Conservation (phyloP, 1,140 invertebrate genomes). For the Monomorium pharaonis region DNA sequence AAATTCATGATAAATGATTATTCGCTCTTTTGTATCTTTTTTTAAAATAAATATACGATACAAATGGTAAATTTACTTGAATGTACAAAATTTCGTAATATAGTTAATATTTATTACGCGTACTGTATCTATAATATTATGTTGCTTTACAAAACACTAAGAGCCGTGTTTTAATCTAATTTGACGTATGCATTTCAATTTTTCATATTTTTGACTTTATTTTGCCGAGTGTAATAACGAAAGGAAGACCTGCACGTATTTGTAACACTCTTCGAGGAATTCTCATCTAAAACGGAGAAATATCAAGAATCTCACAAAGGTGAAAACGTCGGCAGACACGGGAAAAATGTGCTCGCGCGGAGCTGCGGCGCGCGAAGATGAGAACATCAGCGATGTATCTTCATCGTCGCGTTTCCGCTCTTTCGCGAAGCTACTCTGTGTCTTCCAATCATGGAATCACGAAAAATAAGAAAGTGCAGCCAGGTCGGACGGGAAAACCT, state of each 20-base stretch:
- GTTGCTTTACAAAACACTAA: not conserved
- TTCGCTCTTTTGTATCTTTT: not conserved
- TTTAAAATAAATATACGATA: not conserved
- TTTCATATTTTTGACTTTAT: slow-evolving; percentile 36
- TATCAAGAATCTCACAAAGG: slow-evolving; percentile 48
- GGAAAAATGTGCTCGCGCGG: slow-evolving; percentile 36
- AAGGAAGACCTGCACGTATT: slow-evolving; percentile 17
- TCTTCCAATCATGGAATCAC: slow-evolving; percentile 50
- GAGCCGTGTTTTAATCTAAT: slow-evolving; percentile 21
- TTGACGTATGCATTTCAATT: not conserved
- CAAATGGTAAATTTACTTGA: not conserved
- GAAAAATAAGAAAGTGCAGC: slow-evolving; percentile 45
- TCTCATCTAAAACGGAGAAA: slow-evolving; percentile 21
- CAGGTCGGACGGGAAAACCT: not conserved
- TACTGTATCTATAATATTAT: not conserved
- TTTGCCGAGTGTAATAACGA: slow-evolving; percentile 30
- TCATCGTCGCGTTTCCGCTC: slow-evolving; percentile 47
- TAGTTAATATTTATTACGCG: not conserved
- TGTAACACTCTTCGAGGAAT: slow-evolving; percentile 43
- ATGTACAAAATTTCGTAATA: not conserved
- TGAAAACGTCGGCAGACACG: slow-evolving; percentile 23
- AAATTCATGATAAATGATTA: slow-evolving; percentile 40
- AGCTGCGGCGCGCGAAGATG: slow-evolving; percentile 38
- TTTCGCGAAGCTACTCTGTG: slow-evolving; percentile 38
- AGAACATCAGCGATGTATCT: slow-evolving; percentile 49